Evolutionary conservation across 2,888 invertebrate species (phyloP), one percentile per base, ranked within the genome.

Genomic region (Mimas tiliae): DNA sequence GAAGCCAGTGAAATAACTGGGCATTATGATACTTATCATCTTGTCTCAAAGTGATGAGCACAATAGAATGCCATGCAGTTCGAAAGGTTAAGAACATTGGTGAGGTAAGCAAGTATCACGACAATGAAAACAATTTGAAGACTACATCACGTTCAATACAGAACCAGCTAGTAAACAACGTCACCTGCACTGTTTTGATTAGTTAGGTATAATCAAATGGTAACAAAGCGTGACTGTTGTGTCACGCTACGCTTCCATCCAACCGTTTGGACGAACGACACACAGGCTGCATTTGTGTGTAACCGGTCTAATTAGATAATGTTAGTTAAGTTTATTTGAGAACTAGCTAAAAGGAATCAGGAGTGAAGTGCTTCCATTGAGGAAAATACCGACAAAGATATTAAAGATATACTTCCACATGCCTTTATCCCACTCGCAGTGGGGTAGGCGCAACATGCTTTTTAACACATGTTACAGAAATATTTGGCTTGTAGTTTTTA

Each of bases 161-260:
- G 55, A 55, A 55, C 16, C 19, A 8, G 6, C 45, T 47, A 7
- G 48, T 45, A 63, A 33, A 47, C n/a, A 63, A 47, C 62, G 47
- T 63, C 66, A 63, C 66, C 53, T 66, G 66, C 53, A 53, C 51
- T 66, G 34, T 66, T 63, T 45, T 66, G 53, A 66, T 63, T 63
- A 63, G 62, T 52, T 53, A 58, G 62, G 63, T 69, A 66, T 53
- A 67, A 67, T 66, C 21, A 69, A 67, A 67, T 65, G 68, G 45
- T 63, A 72, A 71, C 69, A 65, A 66, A 66, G 68, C 73, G 68
- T 73, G 69, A 71, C 74, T 19, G 58, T 53, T 55, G 21, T 65
- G 75, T 72, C 68, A 72, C 70, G 74, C 66, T 68, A 74, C 70
- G 69, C 64, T 72, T 69, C 53, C 42, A 42, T 16, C 38, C 42